Percentiles rank a stretch among this genome's conserved stretches.
These are phyloP conservation scores for Microtus ochrogaster DNA, from an alignment of 2,113 vertebrate genomes.

Conservation along the genomic window DNA sequence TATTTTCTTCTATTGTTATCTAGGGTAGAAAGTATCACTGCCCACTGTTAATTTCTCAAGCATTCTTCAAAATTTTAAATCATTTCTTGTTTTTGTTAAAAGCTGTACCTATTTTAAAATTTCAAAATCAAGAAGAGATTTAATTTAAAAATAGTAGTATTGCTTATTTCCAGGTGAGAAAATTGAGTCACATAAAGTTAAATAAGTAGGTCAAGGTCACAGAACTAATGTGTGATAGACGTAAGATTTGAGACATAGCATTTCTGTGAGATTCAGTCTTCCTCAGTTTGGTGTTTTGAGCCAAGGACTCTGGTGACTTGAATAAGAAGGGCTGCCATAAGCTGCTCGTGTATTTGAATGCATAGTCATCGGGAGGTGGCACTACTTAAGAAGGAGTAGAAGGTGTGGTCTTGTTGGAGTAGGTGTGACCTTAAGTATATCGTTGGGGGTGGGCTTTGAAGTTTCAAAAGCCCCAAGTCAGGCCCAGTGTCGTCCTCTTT, in stretches of 20 bases:
- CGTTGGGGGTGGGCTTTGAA: too few species aligned
- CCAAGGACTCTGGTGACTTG: not conserved
- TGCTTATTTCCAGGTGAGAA: not conserved
- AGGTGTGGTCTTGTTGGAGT: not conserved
- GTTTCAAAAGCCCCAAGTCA: too few species aligned
- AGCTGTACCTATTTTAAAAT: slow-evolving; percentile 18
- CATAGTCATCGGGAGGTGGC: too few species aligned
- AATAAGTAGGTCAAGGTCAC: not conserved
- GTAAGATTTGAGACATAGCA: not conserved
- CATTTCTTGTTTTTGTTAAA: not conserved
- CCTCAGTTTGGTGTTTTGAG: not conserved
- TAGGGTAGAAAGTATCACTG: not conserved
- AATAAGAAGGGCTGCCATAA: not conserved
- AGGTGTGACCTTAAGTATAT: not conserved
- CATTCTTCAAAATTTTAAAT: slow-evolving; percentile 41
- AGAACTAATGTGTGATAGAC: not conserved
- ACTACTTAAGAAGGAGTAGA: not conserved
- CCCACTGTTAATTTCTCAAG: not conserved
- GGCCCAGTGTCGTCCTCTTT: too few species aligned
- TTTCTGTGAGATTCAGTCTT: not conserved
- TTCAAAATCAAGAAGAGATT: slow-evolving; percentile 14
- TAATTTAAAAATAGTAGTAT: not conserved
- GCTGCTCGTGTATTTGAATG: not conserved
- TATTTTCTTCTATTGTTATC: not conserved
- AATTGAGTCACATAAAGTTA: not conserved